Base-by-base conservation (phyloP, 1,140 invertebrate genomes). In the Drosophila pectinifera region DNA sequence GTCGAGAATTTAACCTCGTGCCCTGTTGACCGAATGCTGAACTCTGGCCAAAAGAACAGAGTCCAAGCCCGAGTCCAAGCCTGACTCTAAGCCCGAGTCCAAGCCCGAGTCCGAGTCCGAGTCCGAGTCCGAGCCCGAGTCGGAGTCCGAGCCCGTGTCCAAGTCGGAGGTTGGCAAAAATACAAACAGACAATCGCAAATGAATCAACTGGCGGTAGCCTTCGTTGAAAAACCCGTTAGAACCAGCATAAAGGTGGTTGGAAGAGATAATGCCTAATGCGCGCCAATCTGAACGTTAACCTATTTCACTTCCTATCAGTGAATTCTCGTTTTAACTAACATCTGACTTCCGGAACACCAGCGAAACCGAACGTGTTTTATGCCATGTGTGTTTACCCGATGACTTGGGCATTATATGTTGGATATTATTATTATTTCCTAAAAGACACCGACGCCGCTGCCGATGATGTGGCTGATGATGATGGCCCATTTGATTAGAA, bases 221-320 rank as follows among this genome's bases (percentile, higher is more conserved):
- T 84, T 83, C 80, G 45, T 42, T 28, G n/a, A 42, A 49, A 80
- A 84, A 84, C 81, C 77, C 80, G 81, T 80, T 85, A 84, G 80
- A 84, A 84, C 81, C 53, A 70, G 62, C 79, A 73, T 67, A 63
- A 84, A 54, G 63, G 81, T 69, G 54, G 24, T 34, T 58, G 18
- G 69, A 54, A 68, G 34, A 24, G 18, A 43, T 70, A 75, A 75
- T 84, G 63, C 72, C 62, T 77, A 80, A 76, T 53, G 49, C 49
- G 57, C 72, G 64, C 77, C 80, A 72, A 61, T 43, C 26, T 79
- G 81, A 85, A 72, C 80, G 73, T 80, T 83, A 84, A 84, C 80
- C 80, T 85, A 84, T 85, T 84, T 83, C 45, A 84, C 80, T 84
- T 84, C 80, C 80, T 84, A 77, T 79, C 80, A 83, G 75, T 69